phyloP scores from a whole-genome alignment of 2,888 invertebrate species.

The Agrotis puta region DNA sequence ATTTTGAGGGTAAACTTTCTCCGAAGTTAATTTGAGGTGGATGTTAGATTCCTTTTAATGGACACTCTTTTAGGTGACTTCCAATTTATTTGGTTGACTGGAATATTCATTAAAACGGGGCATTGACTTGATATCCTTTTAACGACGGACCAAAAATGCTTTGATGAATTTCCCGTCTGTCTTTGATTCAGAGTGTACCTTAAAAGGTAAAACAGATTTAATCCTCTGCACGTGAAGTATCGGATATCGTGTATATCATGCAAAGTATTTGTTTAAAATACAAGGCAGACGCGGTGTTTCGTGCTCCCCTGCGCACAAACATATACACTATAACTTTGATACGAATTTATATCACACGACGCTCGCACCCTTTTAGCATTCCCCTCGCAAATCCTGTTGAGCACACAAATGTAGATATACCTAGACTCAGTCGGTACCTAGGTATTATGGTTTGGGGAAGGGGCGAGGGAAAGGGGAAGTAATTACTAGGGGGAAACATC shows the following conservation, averaged over 20 bases:
- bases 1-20: slow-evolving; percentile 91
- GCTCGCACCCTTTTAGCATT: slow-evolving; percentile 86
- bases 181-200: slow-evolving; percentile 60
- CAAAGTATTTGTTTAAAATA: slow-evolving; percentile 77
- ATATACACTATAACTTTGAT: slow-evolving; percentile 75
- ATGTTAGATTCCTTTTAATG: slow-evolving; percentile 89
- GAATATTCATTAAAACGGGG: slow-evolving; percentile 86
- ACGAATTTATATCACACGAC: slow-evolving; percentile 81
- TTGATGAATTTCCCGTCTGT: slow-evolving; percentile 71
- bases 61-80: slow-evolving; percentile 89
- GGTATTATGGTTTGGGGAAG: slow-evolving; percentile 78
- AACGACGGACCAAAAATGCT: slow-evolving; percentile 75
- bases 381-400: slow-evolving; percentile 87
- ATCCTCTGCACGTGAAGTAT: slow-evolving; percentile 60
- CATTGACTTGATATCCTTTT: slow-evolving; percentile 78
- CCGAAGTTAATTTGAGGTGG: slow-evolving; percentile 89
- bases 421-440: slow-evolving; percentile 81
- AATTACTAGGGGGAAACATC: slow-evolving; percentile 88
- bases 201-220: slow-evolving; percentile 61
- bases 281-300: slow-evolving; percentile 73
- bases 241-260: slow-evolving; percentile 63
- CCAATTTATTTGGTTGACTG: slow-evolving; percentile 88
- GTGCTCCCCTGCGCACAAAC: slow-evolving; percentile 69
- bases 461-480: slow-evolving; percentile 82
- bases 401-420: slow-evolving; percentile 81